Conservation (phyloP, 1,140 invertebrate genomes). For the Zaprionus camerounensis region DNA sequence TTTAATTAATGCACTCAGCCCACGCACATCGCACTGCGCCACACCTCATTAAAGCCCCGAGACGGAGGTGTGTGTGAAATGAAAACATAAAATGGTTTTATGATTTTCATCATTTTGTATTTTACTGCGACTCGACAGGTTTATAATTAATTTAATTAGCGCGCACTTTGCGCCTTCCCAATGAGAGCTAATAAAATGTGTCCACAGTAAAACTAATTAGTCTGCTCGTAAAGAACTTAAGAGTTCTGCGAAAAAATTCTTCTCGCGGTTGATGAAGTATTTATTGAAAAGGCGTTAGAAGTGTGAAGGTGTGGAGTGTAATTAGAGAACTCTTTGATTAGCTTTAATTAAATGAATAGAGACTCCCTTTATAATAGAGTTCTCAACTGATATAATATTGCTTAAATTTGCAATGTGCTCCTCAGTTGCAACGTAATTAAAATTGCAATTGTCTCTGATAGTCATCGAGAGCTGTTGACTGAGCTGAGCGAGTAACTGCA, state of each 20-base stretch:
- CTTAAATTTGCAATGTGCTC: not conserved
- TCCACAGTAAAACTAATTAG: slow-evolving; percentile 47
- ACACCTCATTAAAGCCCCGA: slow-evolving; percentile 74
- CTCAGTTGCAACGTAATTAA: not conserved
- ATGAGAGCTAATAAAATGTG: slow-evolving; percentile 44
- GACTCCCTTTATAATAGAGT: not conserved
- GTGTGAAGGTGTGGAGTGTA: not conserved
- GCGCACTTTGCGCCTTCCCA: slow-evolving; percentile 19
- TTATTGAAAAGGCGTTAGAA: not conserved
- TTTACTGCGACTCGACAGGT: slow-evolving; percentile 30
- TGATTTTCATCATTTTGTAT: slow-evolving; percentile 50
- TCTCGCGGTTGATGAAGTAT: not conserved
- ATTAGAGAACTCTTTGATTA: not conserved
- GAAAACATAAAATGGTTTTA: slow-evolving; percentile 74
- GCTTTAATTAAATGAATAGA: not conserved
- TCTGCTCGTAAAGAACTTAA: slow-evolving; percentile 21
- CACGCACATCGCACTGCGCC: slow-evolving; percentile 27
- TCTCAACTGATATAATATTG: not conserved
- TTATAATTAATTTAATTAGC: slow-evolving; percentile 54
- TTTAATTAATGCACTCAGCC: slow-evolving; percentile 74
- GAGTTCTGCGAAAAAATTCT: not conserved
- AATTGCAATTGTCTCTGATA: not conserved
- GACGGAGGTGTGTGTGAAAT: slow-evolving; percentile 37
- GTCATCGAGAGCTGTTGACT: not conserved
- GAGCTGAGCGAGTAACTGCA: not conserved